Conservation (phyloP, 2,888 invertebrate species). For the Hirtodrosophila alboralis region DNA sequence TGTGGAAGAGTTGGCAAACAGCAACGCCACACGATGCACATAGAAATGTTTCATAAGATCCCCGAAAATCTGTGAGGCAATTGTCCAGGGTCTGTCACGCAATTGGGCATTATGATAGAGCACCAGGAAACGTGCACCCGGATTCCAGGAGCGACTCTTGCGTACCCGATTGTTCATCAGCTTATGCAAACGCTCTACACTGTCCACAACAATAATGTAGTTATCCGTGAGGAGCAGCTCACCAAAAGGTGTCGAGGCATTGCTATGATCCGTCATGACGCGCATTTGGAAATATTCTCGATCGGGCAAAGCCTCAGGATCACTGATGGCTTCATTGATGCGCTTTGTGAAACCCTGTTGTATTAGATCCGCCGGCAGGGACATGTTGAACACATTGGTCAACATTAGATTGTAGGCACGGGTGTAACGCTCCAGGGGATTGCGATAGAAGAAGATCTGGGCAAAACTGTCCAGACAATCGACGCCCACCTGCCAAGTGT, state of each 20-base stretch:
- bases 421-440: conserved; percentile 59
- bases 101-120: conserved; percentile 77
- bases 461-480: conserved; percentile 76
- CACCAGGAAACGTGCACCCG: conserved; percentile 81
- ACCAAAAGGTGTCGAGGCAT: conserved; percentile 27
- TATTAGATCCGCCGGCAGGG: conserved; percentile 82
- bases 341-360: conserved; percentile 75
- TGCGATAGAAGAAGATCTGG: conserved; percentile 69
- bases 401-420: conserved; percentile 78
- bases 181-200: conserved; percentile 52
- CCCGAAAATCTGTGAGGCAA: conserved; percentile 73
- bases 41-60: conserved; percentile 73
- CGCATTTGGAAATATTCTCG: conserved; percentile 69
- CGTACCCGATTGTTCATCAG: conserved; percentile 67
- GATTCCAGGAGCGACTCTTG: conserved; percentile 81
- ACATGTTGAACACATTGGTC: conserved; percentile 77
- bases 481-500: conserved; percentile 78
- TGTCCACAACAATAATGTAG: conserved; percentile 81
- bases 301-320: not conserved
- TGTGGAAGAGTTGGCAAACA: conserved; percentile 72
- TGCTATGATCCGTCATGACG: conserved; percentile 68
- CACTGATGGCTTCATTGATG: conserved; percentile 74
- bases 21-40: conserved; percentile 79
- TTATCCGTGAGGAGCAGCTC: conserved; percentile 75
- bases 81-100: conserved; percentile 45